Percentiles rank a stretch among this genome's conserved stretches.
Evolutionary conservation across 1,140 invertebrate genomes (phyloP).

Genomic region (Bombyx mori): ASM3026992v2 NC_085116.1:11393501-11394000

Average conservation of each 20-base stretch:
- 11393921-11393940: conserved; percentile 23
- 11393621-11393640: conserved; percentile 37
- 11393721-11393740: conserved; percentile 10
- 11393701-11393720: conserved; percentile 14
- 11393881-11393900: conserved; percentile 13
- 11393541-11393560: conserved; percentile 46
- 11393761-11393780: conserved; percentile 16
- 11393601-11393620: conserved; percentile 51
- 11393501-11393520: conserved; percentile 56
- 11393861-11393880: conserved; percentile 10
- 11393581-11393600: conserved; percentile 64
- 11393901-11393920: conserved; percentile 23
- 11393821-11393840: conserved; percentile 38
- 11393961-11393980: conserved; percentile 29
- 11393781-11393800: conserved; percentile 33
- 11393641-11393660: conserved; percentile 24
- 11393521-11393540: conserved; percentile 51
- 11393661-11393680: conserved; percentile 29
- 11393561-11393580: conserved; percentile 53
- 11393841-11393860: conserved; percentile 33
- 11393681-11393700: conserved; percentile 20
- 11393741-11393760: conserved; percentile 14
- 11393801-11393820: conserved; percentile 25
- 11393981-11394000: conserved; percentile 36
- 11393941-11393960: conserved; percentile 21